phyloP scores from a whole-genome alignment of 2,888 invertebrate species.

The Clostera curtula region DNA sequence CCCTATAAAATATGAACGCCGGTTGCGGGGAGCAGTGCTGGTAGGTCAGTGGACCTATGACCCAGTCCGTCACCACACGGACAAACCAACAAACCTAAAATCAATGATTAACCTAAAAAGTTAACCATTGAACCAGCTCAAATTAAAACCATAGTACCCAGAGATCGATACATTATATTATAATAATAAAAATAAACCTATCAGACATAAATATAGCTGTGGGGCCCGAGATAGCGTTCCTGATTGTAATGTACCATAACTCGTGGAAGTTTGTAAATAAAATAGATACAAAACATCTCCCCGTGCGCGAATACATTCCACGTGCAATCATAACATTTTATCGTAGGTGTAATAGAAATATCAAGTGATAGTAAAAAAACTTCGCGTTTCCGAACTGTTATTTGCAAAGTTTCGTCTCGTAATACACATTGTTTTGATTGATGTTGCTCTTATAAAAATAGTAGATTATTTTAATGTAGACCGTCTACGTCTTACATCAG shows the following conservation, averaged over 20 bases:
- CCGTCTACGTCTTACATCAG: no score
- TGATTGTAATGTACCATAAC: conserved; percentile 48
- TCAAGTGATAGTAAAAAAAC: conserved; percentile 62
- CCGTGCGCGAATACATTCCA: conserved; percentile 30
- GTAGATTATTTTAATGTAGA: no score
- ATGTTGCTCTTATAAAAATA: conserved; percentile 29
- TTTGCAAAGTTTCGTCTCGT: conserved; percentile 48
- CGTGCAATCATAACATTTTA: conserved; percentile 58
- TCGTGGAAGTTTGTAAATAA: conserved; percentile 67
- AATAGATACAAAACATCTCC: conserved; percentile 60
- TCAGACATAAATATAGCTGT: conserved; percentile 21
- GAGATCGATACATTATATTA: no score
- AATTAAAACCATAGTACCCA: no score
- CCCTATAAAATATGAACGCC: no score
- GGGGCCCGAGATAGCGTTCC: conserved; percentile 43
- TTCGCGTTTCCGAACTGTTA: conserved; percentile 42
- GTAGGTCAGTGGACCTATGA: no score
- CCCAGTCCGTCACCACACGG: no score
- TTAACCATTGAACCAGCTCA: no score
- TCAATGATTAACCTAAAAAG: no score
- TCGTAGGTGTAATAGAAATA: conserved; percentile 71
- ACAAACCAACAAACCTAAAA: no score
- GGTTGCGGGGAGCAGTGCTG: no score
- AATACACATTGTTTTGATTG: conserved; percentile 50
- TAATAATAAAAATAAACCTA: no score